These are phyloP conservation scores for Eolophus roseicapilla DNA, from an alignment of 2,113 vertebrate genomes.

Conservation along the genomic window DNA sequence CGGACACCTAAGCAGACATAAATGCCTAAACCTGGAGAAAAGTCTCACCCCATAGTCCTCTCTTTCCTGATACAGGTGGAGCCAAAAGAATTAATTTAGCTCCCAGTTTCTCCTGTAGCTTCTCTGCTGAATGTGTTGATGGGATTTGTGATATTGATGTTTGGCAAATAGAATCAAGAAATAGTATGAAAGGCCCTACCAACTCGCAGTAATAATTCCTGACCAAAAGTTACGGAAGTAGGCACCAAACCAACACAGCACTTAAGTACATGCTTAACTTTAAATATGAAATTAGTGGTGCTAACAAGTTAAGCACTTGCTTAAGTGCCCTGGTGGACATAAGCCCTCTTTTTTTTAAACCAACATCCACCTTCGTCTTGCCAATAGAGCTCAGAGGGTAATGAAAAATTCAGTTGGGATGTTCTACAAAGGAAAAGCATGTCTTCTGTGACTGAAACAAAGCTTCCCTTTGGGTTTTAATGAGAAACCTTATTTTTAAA, in stretches of 20 bases:
- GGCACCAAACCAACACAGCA: neutral
- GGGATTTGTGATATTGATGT: neutral
- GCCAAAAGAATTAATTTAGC: neutral
- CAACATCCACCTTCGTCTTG: neutral
- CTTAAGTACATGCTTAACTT: neutral
- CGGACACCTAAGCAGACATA: neutral
- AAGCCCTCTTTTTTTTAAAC: slow-evolving; percentile 3
- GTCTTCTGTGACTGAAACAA: neutral
- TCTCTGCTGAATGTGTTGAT: neutral
- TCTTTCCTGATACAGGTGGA: neutral
- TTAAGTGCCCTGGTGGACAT: slow-evolving; percentile 10
- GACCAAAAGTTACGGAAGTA: neutral
- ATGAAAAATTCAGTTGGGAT: neutral
- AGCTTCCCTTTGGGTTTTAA: neutral
- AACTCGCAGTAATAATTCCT: neutral
- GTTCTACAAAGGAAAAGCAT: neutral
- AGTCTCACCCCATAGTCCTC: neutral
- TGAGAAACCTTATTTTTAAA: neutral
- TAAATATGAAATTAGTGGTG: neutral
- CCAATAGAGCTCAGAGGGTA: neutral
- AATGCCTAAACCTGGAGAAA: neutral
- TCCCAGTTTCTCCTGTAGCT: neutral
- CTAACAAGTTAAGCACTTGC: neutral
- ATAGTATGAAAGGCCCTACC: neutral
- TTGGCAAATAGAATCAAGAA: neutral